A percentile compares a stretch with the other conserved stretches of the same genome.
These are phyloP conservation scores for Neuroscelio doddi DNA, from an alignment of 2,888 invertebrate species.

Conservation along the genomic window DNA sequence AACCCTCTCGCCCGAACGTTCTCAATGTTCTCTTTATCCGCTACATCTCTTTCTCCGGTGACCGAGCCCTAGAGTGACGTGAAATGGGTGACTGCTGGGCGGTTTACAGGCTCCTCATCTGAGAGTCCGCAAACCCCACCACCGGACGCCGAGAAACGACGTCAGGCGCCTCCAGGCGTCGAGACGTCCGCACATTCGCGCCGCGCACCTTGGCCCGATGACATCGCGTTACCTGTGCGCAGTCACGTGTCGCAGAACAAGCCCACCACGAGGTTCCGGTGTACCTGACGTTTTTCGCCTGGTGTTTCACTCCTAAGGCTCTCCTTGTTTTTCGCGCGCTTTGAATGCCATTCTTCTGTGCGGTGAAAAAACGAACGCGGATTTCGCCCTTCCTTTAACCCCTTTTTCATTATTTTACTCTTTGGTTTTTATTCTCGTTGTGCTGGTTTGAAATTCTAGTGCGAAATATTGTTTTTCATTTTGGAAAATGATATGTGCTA, in stretches of 20 bases:
- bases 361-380: too few species aligned
- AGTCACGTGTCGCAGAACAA: constrained; percentile 45
- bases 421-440: too few species aligned
- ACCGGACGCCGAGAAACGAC: constrained; percentile 46
- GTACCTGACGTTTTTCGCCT: constrained; percentile 13
- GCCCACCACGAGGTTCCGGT: constrained; percentile 43
- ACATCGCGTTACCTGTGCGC: constrained; percentile 57
- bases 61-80: constrained; percentile 28
- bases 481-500: neutral
- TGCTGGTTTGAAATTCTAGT: neutral
- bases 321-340: too few species aligned
- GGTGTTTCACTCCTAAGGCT: too few species aligned
- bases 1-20: constrained; percentile 19
- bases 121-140: constrained; percentile 48
- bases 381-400: too few species aligned
- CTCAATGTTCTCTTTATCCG: constrained; percentile 15
- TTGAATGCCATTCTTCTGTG: too few species aligned
- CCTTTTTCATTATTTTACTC: too few species aligned
- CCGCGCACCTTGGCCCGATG: constrained; percentile 66
- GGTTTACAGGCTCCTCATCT: constrained; percentile 38
- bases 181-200: constrained; percentile 67
- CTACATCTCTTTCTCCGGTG: constrained; percentile 6
- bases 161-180: constrained; percentile 60
- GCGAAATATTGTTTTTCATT: neutral
- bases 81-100: constrained; percentile 47